Evolutionary conservation across 2,113 vertebrate genomes (phyloP).

Genomic region (Xyrauchen texanus): DNA sequence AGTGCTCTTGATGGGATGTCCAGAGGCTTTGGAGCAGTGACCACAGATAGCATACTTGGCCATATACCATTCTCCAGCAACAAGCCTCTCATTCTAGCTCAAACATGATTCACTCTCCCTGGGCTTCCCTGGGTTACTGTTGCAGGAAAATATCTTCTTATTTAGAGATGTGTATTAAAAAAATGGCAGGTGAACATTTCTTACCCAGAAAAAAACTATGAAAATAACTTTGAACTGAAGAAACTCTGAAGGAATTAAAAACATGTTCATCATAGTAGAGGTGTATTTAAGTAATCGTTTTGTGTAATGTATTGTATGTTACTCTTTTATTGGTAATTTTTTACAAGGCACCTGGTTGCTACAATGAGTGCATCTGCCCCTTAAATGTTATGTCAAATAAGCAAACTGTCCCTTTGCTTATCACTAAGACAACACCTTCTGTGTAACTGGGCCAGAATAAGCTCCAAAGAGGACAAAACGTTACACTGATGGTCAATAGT

Average conservation of each 20-base stretch:
- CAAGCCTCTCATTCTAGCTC: background rate
- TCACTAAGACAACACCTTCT: background rate
- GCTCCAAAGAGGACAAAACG: background rate
- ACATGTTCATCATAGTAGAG: too few species aligned
- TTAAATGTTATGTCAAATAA: background rate
- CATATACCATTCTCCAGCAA: slow-evolving; percentile 1
- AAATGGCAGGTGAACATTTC: too few species aligned
- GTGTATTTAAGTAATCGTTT: too few species aligned
- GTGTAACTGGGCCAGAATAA: slow-evolving; percentile 12
- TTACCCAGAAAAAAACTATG: too few species aligned
- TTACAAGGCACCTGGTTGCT: too few species aligned
- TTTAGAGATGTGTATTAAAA: background rate
- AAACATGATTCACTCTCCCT: background rate
- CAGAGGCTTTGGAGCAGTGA: slow-evolving; percentile 48
- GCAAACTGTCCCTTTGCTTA: background rate
- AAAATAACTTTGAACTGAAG: too few species aligned
- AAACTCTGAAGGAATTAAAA: too few species aligned
- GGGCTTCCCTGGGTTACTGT: background rate
- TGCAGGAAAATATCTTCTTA: slow-evolving; percentile 8
- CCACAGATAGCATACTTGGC: slow-evolving; percentile 18
- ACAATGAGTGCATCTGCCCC: too few species aligned
- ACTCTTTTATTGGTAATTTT: too few species aligned
- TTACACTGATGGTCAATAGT: background rate
- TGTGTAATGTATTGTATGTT: too few species aligned
- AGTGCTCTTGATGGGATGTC: slow-evolving; percentile 57